Base-by-base conservation (phyloP, 2,797 vertebrate species). In the Psittacula echo region DNA sequence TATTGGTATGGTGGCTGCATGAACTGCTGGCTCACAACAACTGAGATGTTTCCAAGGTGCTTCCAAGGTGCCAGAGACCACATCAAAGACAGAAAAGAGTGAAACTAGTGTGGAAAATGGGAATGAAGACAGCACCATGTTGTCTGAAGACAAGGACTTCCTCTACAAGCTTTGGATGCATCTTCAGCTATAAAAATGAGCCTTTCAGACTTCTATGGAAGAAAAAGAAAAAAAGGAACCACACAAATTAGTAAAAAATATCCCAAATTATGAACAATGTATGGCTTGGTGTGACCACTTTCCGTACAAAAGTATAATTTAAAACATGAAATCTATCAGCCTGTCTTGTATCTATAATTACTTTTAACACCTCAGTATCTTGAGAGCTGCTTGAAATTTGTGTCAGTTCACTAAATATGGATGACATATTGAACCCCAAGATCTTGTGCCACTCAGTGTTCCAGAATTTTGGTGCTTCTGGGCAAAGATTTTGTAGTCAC, bases 91-190 rank as follows among this genome's bases (percentile, higher is more conserved):
- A 71, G 37, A 68, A 72, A 67, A 71, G 47, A 58, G n/a, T 83
- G 37, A 85, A 79, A 94, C 87, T 95, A 61, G 94, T 93, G 94
- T 97, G 98, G 98, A 97, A 98, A 98, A 97, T 96, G 95, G 68
- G 54, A 94, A 97, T 96, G 95, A 98, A 97, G 96, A 96, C 90
- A 96, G 85, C 93, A 90, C 72, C 89, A 95, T 97, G 96, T 95
- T 91, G 91, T 96, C 95, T 96, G 95, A 87, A 98, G 97, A 97
- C 64, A 87, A 94, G 89, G 96, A 97, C 96, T 97, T 94, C 85
- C 81, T 97, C 92, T 79, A 54, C 20, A 87, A 91, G 70, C 14
- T 94, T 95, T 95, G 87, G 41, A 74, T 87, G 45, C 32, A 56
- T 87, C 89, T 88, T 90, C 74, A 89, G 66, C 74, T 70, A 51